Evolutionary conservation across 2,888 invertebrate genomes (phyloP).

Genomic region (Loripinus fragilis): DNA sequence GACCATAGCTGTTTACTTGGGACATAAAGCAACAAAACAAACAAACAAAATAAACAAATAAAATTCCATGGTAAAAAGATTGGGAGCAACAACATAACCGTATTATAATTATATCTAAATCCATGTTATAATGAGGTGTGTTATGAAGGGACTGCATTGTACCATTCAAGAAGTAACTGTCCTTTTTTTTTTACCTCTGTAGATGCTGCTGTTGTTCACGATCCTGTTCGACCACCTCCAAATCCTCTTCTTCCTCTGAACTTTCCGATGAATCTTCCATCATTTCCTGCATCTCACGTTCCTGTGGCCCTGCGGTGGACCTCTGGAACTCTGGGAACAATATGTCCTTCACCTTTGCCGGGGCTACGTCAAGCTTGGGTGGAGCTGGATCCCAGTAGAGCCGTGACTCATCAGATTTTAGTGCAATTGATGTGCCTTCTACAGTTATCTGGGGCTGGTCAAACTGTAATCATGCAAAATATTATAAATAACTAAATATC

Average conservation of each 20-base stretch:
- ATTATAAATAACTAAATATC: no score
- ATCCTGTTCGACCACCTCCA: constrained; percentile 58
- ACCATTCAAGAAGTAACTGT: no score
- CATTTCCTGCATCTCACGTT: constrained; percentile 48
- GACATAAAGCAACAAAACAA: no score
- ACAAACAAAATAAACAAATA: no score
- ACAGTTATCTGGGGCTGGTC: constrained; percentile 52
- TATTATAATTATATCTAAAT: no score
- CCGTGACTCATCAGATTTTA: constrained; percentile 76
- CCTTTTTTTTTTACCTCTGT: constrained; percentile 35
- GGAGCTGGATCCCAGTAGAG: constrained; percentile 83
- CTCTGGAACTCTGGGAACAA: constrained; percentile 78
- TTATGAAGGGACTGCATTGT: no score
- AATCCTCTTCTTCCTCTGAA: constrained; percentile 64
- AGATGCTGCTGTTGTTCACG: constrained; percentile 56
- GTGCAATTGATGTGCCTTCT: constrained; percentile 68
- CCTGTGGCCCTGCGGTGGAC: constrained; percentile 53
- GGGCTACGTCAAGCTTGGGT: constrained; percentile 80
- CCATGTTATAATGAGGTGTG: no score
- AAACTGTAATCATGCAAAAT: no score
- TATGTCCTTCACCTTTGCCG: constrained; percentile 76
- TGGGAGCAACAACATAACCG: no score
- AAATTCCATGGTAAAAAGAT: no score
- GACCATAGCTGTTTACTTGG: no score
- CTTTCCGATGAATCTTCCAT: constrained; percentile 57